phyloP scores from a whole-genome alignment of 2,113 vertebrate genomes.

The Suricata suricatta region DNA sequence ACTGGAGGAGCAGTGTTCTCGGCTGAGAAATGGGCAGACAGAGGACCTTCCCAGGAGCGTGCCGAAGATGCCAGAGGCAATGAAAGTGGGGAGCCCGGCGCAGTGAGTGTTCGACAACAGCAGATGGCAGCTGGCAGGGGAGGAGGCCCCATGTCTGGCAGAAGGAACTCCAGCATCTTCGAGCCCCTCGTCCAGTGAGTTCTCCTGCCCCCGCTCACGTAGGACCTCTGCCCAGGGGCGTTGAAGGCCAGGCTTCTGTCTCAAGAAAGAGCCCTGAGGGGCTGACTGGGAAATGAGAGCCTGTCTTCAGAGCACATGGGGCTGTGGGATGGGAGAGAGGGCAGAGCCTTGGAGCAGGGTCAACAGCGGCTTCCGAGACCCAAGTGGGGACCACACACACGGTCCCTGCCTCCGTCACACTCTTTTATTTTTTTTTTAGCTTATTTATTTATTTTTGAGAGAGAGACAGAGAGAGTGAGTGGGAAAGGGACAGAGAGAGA shows the following conservation, averaged over 20 bases:
- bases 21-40: background rate
- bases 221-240: background rate
- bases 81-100: accelerated
- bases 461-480: no score
- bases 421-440: no score
- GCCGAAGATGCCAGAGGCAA: background rate
- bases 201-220: background rate
- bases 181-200: accelerated
- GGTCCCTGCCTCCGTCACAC: background rate
- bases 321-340: accelerated
- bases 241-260: background rate
- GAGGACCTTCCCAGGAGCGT: background rate
- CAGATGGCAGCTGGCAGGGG: accelerated
- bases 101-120: background rate
- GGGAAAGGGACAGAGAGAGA: no score
- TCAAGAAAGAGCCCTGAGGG: background rate
- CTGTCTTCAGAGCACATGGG: background rate
- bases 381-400: accelerated
- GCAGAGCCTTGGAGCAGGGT: background rate
- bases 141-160: no score
- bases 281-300: background rate
- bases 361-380: background rate
- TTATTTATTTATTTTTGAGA: no score
- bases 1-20: background rate
- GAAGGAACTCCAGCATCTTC: background rate